Percentiles rank a stretch among this genome's conserved stretches.
Evolutionary conservation across 2,113 vertebrate species (phyloP).

Genomic region (Cynoglossus semilaevis): DNA sequence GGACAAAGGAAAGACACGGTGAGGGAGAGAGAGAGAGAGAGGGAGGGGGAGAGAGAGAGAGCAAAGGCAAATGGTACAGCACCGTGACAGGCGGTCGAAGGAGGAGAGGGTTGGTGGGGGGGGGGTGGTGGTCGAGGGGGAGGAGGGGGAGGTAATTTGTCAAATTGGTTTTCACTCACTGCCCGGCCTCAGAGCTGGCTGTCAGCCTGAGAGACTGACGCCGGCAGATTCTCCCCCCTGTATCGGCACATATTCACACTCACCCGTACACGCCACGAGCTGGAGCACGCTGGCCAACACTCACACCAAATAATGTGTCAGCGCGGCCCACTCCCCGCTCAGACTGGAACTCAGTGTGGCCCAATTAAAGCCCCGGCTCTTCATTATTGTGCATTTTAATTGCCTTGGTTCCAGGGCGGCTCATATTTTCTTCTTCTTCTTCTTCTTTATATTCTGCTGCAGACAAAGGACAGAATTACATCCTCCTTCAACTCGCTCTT

Average conservation of each 20-base stretch:
- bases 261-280: constrained; percentile 7
- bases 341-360: constrained; percentile 31
- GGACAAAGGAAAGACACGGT: constrained; percentile 40
- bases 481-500: constrained; percentile 18
- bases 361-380: constrained; percentile 41
- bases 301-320: constrained; percentile 40
- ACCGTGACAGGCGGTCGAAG: constrained; percentile 26
- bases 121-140: no score
- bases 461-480: constrained; percentile 37
- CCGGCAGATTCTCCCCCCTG: constrained; percentile 83
- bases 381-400: constrained; percentile 56
- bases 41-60: constrained; percentile 6
- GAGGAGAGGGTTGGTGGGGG: no score
- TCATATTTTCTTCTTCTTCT: constrained; percentile 44
- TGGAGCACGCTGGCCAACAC: constrained; percentile 3
- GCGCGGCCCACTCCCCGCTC: constrained; percentile 28
- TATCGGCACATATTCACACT: constrained; percentile 49
- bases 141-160: constrained; percentile 75
- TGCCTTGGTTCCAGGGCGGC: constrained; percentile 31
- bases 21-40: constrained; percentile 12
- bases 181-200: constrained; percentile 75
- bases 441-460: constrained; percentile 43
- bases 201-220: constrained; percentile 74
- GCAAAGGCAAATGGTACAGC: constrained; percentile 14
- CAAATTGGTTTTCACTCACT: constrained; percentile 82